phyloP scores from a whole-genome alignment of 2,888 invertebrate genomes.

The Eledona agricola region DNA sequence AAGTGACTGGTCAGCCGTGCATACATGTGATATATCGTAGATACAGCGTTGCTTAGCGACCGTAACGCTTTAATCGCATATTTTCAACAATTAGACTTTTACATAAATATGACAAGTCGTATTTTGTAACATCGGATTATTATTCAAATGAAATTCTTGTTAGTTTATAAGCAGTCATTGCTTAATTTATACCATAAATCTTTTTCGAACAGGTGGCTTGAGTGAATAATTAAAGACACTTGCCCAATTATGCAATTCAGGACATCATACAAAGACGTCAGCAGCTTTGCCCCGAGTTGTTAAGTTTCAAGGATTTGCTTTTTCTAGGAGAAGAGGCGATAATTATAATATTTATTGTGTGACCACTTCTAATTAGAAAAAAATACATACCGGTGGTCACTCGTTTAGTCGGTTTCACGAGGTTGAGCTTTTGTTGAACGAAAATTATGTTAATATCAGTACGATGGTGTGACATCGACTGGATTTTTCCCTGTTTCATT shows the following conservation, averaged over 20 bases:
- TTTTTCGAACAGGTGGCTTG: constrained; percentile 33
- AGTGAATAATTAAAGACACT: constrained; percentile 22
- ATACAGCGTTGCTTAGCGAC: constrained; percentile 35
- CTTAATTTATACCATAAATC: too few species aligned
- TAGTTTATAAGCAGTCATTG: too few species aligned
- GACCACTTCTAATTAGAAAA: constrained; percentile 21
- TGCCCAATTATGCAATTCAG: constrained; percentile 29
- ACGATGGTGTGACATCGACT: too few species aligned
- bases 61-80: constrained; percentile 35
- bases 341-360: constrained; percentile 19
- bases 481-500: constrained; percentile 12
- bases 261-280: constrained; percentile 24
- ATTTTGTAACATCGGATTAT: background rate
- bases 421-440: too few species aligned
- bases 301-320: constrained; percentile 27
- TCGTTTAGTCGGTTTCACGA: too few species aligned
- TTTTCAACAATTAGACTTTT: constrained; percentile 31
- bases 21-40: constrained; percentile 36
- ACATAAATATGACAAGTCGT: constrained; percentile 24
- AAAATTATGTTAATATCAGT: too few species aligned
- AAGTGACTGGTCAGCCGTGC: constrained; percentile 37
- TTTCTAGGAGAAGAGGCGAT: constrained; percentile 21
- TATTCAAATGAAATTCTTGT: background rate
- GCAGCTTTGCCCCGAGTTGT: constrained; percentile 5
- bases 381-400: constrained; percentile 8